A percentile compares a stretch with the other conserved stretches of the same genome.
Evolutionary conservation across 92 coral and sea anemone genomes (phyloP).

Genomic region (Actinernus sp.): DNA sequence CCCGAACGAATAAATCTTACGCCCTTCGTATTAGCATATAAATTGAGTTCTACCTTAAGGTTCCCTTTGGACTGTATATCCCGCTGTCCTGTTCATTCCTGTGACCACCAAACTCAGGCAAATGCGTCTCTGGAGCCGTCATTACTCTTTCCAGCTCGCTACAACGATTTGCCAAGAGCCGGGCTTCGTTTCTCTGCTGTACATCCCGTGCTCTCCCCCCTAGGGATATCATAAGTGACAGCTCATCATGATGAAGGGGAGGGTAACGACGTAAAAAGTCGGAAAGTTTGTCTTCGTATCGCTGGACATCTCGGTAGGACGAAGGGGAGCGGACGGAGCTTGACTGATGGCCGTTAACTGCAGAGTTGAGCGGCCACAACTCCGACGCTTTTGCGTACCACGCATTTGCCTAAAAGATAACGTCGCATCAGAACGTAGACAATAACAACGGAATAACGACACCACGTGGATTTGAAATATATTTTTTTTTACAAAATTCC

Average conservation of each 20-base stretch:
- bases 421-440: background rate
- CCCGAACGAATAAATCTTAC: too few relatives aligned
- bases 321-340: conserved; percentile 39
- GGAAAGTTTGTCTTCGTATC: conserved; percentile 41
- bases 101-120: too few relatives aligned
- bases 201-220: conserved; percentile 62
- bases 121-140: conserved; percentile 77
- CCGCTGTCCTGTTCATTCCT: conserved; percentile 37
- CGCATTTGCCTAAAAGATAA: conserved; percentile 73
- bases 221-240: conserved; percentile 54
- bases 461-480: too few relatives aligned
- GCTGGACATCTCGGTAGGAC: conserved; percentile 49
- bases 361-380: conserved; percentile 64
- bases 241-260: conserved; percentile 83
- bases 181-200: conserved; percentile 71
- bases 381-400: conserved; percentile 84
- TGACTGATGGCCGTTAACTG: conserved; percentile 7
- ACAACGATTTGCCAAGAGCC: conserved; percentile 77
- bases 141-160: conserved; percentile 79
- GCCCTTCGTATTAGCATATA: background rate
- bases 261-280: conserved; percentile 76
- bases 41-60: conserved; percentile 6
- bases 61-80: conserved; percentile 7
- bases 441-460: background rate
- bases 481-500: too few relatives aligned